Conservation (phyloP, 1,140 invertebrate genomes). For the Hydropsyche tenuis region DNA sequence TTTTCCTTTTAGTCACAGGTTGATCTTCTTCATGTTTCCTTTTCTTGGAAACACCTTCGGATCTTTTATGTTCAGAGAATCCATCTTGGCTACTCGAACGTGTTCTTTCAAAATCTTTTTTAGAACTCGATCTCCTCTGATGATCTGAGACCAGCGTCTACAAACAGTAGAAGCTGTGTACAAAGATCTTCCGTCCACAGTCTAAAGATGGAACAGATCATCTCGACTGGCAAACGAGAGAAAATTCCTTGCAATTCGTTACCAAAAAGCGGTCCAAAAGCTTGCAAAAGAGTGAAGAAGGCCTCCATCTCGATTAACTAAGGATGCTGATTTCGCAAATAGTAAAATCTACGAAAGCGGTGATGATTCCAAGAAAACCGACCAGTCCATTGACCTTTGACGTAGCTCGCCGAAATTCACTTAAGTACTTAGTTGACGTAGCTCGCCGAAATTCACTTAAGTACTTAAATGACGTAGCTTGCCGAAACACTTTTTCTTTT, state of each 20-base stretch:
- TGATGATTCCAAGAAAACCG: too few species aligned
- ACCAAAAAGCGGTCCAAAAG: background rate
- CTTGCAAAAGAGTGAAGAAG: background rate
- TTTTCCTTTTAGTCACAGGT: too few species aligned
- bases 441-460: too few species aligned
- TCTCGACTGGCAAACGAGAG: background rate
- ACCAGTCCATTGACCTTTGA: too few species aligned
- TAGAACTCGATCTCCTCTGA: slow-evolving; percentile 19
- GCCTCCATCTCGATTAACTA: slow-evolving; percentile 3
- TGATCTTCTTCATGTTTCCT: background rate
- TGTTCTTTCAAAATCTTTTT: slow-evolving; percentile 5
- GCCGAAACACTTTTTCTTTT: too few species aligned
- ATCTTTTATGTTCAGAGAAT: slow-evolving; percentile 3
- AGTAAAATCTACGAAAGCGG: too few species aligned
- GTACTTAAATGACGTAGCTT: too few species aligned
- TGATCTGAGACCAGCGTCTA: background rate
- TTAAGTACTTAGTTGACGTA: too few species aligned
- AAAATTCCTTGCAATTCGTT: background rate
- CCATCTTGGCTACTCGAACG: slow-evolving; percentile 17
- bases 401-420: too few species aligned
- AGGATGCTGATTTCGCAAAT: background rate
- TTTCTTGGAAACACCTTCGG: background rate
- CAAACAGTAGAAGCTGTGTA: slow-evolving; percentile 23
- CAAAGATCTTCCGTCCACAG: slow-evolving; percentile 17
- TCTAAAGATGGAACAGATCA: slow-evolving; percentile 16